Conservation (phyloP, 92 coral and sea anemone genomes). For the Phymanthus crucifer region DNA sequence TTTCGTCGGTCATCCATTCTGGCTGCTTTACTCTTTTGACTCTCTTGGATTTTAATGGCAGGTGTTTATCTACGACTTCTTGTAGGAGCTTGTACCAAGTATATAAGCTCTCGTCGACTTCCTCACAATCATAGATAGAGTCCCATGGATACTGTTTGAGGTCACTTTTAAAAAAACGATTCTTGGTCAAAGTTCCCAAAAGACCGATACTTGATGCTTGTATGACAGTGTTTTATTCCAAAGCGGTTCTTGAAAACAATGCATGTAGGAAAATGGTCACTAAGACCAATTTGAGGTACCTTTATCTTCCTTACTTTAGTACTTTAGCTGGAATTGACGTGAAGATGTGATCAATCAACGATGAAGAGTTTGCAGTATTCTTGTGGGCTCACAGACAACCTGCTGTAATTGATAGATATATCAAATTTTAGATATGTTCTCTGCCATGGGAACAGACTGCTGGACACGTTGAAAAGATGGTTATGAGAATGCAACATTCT, state of each 20-base stretch:
- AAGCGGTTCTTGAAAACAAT: slow-evolving; percentile 17
- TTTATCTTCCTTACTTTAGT: slow-evolving; percentile 25
- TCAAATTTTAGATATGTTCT: too few species aligned
- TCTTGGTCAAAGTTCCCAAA: slow-evolving; percentile 14
- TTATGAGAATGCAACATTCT: too few species aligned
- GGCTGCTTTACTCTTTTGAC: slow-evolving; percentile 9
- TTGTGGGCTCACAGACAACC: slow-evolving; percentile 27
- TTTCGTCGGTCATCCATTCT: slow-evolving; percentile 29
- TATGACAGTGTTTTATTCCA: slow-evolving; percentile 27
- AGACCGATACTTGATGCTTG: slow-evolving; percentile 22
- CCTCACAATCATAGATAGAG: background rate
- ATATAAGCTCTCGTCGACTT: slow-evolving; percentile 14
- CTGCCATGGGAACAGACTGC: too few species aligned
- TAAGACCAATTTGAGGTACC: slow-evolving; percentile 34
- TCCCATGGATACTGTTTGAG: background rate
- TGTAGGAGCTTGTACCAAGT: slow-evolving; percentile 23
- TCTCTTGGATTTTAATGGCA: background rate
- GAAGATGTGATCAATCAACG: slow-evolving; percentile 37
- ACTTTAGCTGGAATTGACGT: slow-evolving; percentile 27
- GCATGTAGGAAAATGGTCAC: slow-evolving; percentile 45
- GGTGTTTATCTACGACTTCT: slow-evolving; percentile 7
- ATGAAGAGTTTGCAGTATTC: slow-evolving; percentile 28
- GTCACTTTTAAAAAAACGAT: background rate
- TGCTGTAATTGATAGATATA: slow-evolving; percentile 15
- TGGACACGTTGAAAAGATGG: too few species aligned